Evolutionary conservation across 2,113 vertebrate genomes (phyloP), one percentile per base, ranked within the genome.

Genomic region (Cyanocitta stelleri): DNA sequence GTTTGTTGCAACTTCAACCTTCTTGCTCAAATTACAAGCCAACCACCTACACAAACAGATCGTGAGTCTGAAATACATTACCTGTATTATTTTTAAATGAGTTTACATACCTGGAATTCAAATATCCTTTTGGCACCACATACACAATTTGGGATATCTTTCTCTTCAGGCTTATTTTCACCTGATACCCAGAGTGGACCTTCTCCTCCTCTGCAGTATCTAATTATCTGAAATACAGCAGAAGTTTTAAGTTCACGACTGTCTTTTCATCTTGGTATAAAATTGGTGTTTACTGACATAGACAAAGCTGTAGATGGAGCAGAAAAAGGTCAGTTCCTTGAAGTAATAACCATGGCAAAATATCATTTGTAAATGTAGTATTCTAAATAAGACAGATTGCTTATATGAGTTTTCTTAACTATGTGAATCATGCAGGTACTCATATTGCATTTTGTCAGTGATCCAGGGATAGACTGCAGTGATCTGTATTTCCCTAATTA

Each of bases 61-160:
- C 27, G 33, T 7, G 13, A 68, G 29, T 62, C 35, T 66, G 55
- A 91, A 79, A 71, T 32, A 37, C 16, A 29, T 62, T 33, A 63
- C 10, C 35, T 55, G 1, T 27, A 16, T 52, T 64, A 71, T 32
- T 72, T 58, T 61, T 27, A 84, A 64, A 77, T 81, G 6, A 73
- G 58, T 64, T 33, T 56, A 87, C 95, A 32, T 98, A 99, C 99
- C 99, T 99, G 99, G 87, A 99, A 99, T 97, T 99, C 99, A 98
- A 99, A 99, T 56, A 92, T 87, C 92, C 99, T 98, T 96, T 97
- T 98, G 73, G 98, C 97, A 59, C 99, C 99, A 97, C 99, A 99
- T 48, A 54, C 82, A 90, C 99, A 99, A 68, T 98, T 67, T 95
- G 98, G 99, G 92, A 99, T 98, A 72, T 99, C 98, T 48, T 98